These are phyloP conservation scores for Drosophila pectinifera DNA, from an alignment of 1,140 invertebrate species.

Conservation along the genomic window DNA sequence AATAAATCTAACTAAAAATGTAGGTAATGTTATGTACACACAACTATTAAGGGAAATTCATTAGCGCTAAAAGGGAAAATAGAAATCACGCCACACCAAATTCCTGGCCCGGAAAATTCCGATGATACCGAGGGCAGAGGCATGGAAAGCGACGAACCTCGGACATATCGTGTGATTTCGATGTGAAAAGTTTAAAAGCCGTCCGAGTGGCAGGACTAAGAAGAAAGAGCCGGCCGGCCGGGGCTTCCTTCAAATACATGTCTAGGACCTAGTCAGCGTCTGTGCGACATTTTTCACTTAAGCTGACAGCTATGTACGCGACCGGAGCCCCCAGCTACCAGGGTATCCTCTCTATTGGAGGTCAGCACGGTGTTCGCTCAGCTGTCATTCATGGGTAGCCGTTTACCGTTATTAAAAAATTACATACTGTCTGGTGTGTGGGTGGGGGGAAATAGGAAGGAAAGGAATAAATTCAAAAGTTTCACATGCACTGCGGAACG, in stretches of 20 bases:
- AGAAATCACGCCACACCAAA: too few species aligned
- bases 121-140: neutral
- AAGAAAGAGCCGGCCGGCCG: conserved; percentile 15
- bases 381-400: conserved; percentile 72
- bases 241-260: conserved; percentile 37
- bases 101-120: conserved; percentile 11
- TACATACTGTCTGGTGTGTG: conserved; percentile 57
- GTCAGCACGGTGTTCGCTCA: conserved; percentile 42
- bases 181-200: conserved; percentile 54
- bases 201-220: conserved; percentile 23
- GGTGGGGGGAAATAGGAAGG: conserved; percentile 13
- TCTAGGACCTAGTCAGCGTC: conserved; percentile 40
- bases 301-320: conserved; percentile 75
- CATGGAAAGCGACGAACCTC: conserved; percentile 44
- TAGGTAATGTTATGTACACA: neutral
- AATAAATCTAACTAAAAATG: neutral
- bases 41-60: neutral
- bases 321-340: conserved; percentile 6
- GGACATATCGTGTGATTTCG: conserved; percentile 68
- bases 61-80: neutral
- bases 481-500: conserved; percentile 52
- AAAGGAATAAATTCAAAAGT: conserved; percentile 75
- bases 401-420: conserved; percentile 82
- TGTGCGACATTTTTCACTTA: conserved; percentile 81
- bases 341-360: conserved; percentile 20